A percentile compares a stretch with the other conserved stretches of the same genome.
Evolutionary conservation across 2,797 vertebrate genomes (phyloP).

Genomic region (Acipenser ruthenus): DNA sequence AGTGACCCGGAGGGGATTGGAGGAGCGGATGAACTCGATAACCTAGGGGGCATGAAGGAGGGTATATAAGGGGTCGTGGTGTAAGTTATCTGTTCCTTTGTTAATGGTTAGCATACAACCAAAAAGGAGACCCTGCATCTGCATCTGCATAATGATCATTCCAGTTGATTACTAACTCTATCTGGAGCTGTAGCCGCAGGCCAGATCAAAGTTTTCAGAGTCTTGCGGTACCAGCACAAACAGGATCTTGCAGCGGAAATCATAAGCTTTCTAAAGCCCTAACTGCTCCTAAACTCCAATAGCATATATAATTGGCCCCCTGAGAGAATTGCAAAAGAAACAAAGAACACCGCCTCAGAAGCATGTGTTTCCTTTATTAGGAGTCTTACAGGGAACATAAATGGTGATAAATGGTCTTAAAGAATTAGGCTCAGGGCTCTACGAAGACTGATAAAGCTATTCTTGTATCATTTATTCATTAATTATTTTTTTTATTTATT

Average conservation of each 20-base stretch:
- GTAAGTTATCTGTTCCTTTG: no score
- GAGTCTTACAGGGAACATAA: slow-evolving; percentile 32
- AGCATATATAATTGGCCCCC: slow-evolving; percentile 52
- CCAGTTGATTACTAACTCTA: no score
- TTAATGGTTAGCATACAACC: no score
- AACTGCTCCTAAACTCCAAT: slow-evolving; percentile 49
- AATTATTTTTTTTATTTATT: background rate
- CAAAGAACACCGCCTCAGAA: slow-evolving; percentile 33
- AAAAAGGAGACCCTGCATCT: no score
- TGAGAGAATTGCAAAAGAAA: slow-evolving; percentile 46
- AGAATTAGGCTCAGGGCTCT: slow-evolving; percentile 18
- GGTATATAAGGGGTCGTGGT: no score
- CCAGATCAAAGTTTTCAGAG: slow-evolving; percentile 23
- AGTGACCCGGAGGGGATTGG: no score
- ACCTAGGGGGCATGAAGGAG: no score
- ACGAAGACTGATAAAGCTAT: background rate
- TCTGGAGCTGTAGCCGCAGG: no score
- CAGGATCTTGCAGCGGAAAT: slow-evolving; percentile 26
- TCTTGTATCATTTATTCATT: background rate
- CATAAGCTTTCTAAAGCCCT: slow-evolving; percentile 42
- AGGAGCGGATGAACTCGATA: no score
- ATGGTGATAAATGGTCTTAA: slow-evolving; percentile 45
- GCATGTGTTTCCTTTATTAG: slow-evolving; percentile 36
- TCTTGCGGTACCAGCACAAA: slow-evolving; percentile 38
- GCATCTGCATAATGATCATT: no score